phyloP scores from a whole-genome alignment of 2,797 vertebrate species.

The Cichlasoma orientale region DNA sequence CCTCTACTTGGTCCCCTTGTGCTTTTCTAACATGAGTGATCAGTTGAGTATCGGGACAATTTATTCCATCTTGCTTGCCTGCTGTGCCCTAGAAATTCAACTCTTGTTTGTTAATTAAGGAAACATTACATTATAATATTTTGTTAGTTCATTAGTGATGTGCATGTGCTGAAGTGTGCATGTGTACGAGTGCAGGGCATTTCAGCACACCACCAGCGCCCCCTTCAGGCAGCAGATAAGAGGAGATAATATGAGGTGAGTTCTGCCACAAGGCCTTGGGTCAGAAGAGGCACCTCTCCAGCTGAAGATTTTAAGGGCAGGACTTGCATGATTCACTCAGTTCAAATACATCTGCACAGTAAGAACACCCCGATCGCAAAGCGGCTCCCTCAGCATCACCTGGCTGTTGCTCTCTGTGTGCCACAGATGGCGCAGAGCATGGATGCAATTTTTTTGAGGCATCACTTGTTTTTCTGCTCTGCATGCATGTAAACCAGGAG shows the following conservation, averaged over 20 bases:
- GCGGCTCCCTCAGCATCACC: background rate
- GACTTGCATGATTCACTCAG: constrained; percentile 1
- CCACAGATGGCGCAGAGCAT: constrained; percentile 35
- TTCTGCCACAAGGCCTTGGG: background rate
- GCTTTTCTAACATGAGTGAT: background rate
- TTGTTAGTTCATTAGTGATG: background rate
- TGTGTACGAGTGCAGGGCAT: background rate
- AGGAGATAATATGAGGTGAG: background rate
- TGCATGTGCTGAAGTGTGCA: background rate
- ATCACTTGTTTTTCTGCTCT: constrained; percentile 15
- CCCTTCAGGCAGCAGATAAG: constrained; percentile 29
- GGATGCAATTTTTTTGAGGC: constrained; percentile 3
- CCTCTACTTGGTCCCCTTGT: background rate
- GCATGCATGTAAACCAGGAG: background rate
- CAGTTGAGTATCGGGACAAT: background rate
- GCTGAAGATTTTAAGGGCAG: constrained; percentile 12
- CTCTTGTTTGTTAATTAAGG: background rate
- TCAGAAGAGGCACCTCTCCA: background rate
- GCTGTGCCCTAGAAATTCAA: background rate
- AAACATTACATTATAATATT: background rate
- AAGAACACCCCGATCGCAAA: background rate
- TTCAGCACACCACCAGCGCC: constrained; percentile 18
- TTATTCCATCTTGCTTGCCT: background rate
- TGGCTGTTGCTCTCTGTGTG: background rate
- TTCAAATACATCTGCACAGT: background rate